phyloP scores from a whole-genome alignment of 1,140 invertebrate genomes.

The Macrobrachium nipponense region DNA sequence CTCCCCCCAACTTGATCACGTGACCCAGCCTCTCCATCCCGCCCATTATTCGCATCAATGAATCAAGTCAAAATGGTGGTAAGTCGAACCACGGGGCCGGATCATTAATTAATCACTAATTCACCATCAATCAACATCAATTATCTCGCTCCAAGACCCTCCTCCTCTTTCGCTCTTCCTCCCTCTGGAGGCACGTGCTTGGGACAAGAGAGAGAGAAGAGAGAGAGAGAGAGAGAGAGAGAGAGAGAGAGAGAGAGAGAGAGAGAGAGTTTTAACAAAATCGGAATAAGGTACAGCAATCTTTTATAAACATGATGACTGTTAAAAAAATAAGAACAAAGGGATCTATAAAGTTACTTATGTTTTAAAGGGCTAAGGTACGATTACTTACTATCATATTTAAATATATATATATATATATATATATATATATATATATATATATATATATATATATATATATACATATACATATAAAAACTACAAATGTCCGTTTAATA shows the following conservation, averaged over 20 bases:
- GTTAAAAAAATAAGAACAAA: no score
- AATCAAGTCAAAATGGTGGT: slow-evolving; percentile 23
- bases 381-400: no score
- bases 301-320: no score
- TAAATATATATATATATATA: background rate
- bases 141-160: slow-evolving; percentile 36
- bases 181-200: slow-evolving; percentile 24
- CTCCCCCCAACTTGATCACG: background rate
- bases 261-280: background rate
- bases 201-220: slow-evolving; percentile 2
- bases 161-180: background rate
- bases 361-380: no score
- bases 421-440: slow-evolving; percentile 10
- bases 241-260: slow-evolving; percentile 2
- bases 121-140: slow-evolving; percentile 41
- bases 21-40: background rate
- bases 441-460: slow-evolving; percentile 18
- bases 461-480: background rate
- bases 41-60: background rate
- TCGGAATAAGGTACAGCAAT: background rate
- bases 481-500: no score
- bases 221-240: background rate
- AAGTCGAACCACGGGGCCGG: slow-evolving; percentile 14
- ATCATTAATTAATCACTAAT: slow-evolving; percentile 44
- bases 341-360: no score